phyloP scores from a whole-genome alignment of 2,113 vertebrate species.

The Rhinoderma darwinii region DNA sequence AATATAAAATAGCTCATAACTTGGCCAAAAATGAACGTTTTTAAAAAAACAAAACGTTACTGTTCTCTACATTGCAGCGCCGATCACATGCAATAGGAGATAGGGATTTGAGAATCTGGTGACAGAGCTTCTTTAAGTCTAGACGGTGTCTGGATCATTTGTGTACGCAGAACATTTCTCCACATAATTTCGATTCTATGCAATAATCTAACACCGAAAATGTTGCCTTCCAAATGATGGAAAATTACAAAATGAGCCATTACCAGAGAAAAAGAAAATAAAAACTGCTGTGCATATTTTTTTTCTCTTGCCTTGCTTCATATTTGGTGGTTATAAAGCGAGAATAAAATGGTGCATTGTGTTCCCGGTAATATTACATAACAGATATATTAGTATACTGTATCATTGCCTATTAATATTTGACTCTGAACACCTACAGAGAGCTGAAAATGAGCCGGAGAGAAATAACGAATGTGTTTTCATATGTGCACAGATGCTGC shows the following conservation, averaged over 20 bases:
- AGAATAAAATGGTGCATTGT: conserved; percentile 5
- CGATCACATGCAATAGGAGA: too few species aligned
- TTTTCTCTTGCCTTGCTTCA: neutral
- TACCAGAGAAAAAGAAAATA: neutral
- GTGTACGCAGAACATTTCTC: neutral
- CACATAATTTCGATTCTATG: neutral
- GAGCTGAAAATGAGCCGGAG: conserved; percentile 45
- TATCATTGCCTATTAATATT: conserved; percentile 52
- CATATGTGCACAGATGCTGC: conserved; percentile 53
- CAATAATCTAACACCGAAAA: conserved; percentile 1
- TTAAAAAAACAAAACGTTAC: too few species aligned
- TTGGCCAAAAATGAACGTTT: too few species aligned
- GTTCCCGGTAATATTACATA: conserved; percentile 30
- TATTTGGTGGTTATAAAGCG: conserved; percentile 9
- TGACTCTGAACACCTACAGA: conserved; percentile 49
- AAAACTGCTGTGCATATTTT: neutral
- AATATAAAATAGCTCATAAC: too few species aligned
- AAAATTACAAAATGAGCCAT: conserved; percentile 14
- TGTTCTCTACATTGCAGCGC: too few species aligned
- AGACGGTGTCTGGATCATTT: neutral
- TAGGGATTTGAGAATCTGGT: too few species aligned
- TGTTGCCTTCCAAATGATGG: neutral
- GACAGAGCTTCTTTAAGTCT: neutral
- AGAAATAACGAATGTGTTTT: conserved; percentile 52
- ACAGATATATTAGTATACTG: conserved; percentile 46